Percentiles rank a stretch among this genome's conserved stretches.
Evolutionary conservation across 2,113 vertebrate genomes (phyloP).

Genomic region (Cariama cristata): DNA sequence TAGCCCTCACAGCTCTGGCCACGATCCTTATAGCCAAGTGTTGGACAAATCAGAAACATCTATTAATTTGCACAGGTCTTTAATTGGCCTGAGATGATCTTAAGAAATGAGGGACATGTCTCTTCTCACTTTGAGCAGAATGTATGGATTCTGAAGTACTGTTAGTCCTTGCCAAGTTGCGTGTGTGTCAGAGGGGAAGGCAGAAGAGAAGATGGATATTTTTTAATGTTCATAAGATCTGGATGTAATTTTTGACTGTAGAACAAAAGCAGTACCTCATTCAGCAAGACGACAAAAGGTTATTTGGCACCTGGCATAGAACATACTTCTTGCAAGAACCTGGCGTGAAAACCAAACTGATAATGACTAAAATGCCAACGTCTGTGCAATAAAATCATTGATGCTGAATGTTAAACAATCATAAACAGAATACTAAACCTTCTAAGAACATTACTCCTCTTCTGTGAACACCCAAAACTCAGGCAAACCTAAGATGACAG

Average conservation of each 20-base stretch:
- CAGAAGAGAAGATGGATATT: conserved; percentile 63
- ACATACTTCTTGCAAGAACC: conserved; percentile 69
- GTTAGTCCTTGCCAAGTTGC: conserved; percentile 3
- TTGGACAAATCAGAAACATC: not conserved
- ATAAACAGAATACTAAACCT: conserved; percentile 69
- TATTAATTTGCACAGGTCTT: not conserved
- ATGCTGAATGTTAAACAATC: conserved; percentile 78
- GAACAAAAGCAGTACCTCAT: conserved; percentile 76
- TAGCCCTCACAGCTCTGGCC: not conserved
- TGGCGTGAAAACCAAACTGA: conserved; percentile 65
- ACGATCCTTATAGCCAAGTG: not conserved
- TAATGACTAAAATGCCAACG: conserved; percentile 77
- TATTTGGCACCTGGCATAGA: conserved; percentile 77
- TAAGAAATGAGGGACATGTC: not conserved
- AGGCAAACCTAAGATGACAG: not conserved
- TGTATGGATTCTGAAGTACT: conserved; percentile 17
- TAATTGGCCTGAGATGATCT: conserved; percentile 16
- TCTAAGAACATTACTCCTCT: conserved; percentile 58
- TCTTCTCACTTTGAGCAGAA: conserved; percentile 25
- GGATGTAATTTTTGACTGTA: conserved; percentile 70
- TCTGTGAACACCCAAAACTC: conserved; percentile 20
- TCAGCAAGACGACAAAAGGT: conserved; percentile 77
- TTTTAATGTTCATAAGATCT: conserved; percentile 56
- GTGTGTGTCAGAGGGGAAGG: conserved; percentile 15
- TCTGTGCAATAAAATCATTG: conserved; percentile 75